Evolutionary conservation across 1,140 invertebrate species (phyloP).

Genomic region (Lucilia cuprina): DNA sequence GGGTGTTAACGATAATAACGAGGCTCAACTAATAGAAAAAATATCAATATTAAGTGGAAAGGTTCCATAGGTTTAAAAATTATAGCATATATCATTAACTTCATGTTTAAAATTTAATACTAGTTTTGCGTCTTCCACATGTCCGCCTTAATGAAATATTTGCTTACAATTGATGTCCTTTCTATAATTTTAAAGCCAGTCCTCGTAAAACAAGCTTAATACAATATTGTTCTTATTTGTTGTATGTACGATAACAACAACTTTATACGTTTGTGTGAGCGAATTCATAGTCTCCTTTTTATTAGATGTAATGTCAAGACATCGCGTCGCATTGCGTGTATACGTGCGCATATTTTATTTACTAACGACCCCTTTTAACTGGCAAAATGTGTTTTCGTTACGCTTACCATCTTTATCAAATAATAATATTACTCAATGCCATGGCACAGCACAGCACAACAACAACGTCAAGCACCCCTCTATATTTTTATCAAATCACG

Average conservation of each 20-base stretch:
- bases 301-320: conserved; percentile 20
- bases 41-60: too few species aligned
- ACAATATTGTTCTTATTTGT: neutral
- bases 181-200: too few species aligned
- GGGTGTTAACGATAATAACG: neutral
- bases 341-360: conserved; percentile 62
- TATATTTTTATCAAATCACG: neutral
- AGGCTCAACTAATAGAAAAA: neutral
- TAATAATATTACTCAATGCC: conserved; percentile 57
- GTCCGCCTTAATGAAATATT: too few species aligned
- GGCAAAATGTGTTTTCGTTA: conserved; percentile 62
- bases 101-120: too few species aligned
- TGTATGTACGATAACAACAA: neutral
- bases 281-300: neutral
- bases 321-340: conserved; percentile 46
- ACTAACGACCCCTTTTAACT: conserved; percentile 62
- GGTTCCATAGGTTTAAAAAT: too few species aligned
- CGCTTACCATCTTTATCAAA: conserved; percentile 63
- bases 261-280: neutral
- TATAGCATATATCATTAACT: too few species aligned
- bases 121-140: too few species aligned
- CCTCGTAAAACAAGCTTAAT: too few species aligned
- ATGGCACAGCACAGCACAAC: conserved; percentile 36
- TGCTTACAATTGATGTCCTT: too few species aligned
- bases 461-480: neutral